Conservation (phyloP, 1,140 invertebrate species). For the Aethina tumida region DNA sequence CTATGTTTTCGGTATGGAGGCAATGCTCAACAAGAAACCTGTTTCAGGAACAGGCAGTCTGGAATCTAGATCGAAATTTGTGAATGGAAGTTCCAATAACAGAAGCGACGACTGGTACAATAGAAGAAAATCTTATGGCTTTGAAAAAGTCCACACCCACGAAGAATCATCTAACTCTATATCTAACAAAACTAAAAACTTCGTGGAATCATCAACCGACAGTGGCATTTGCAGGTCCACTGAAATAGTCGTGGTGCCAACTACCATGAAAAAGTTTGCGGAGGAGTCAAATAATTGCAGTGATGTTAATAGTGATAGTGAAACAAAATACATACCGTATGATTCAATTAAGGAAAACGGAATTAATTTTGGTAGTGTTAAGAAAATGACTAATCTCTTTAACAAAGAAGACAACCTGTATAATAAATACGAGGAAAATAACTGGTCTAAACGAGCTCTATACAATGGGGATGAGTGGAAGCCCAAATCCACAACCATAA, state of each 20-base stretch:
- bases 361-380: conserved; percentile 19
- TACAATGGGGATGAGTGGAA: conserved; percentile 9
- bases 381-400: conserved; percentile 22
- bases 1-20: conserved; percentile 38
- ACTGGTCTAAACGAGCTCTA: neutral
- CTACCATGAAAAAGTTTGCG: conserved; percentile 16
- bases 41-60: conserved; percentile 44
- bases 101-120: conserved; percentile 53
- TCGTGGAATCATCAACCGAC: conserved; percentile 58
- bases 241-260: conserved; percentile 40
- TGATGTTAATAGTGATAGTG: conserved; percentile 16
- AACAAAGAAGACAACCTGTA: conserved; percentile 18
- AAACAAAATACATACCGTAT: conserved; percentile 10
- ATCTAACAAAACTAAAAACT: conserved; percentile 36
- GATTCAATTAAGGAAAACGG: conserved; percentile 9
- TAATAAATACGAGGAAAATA: too few relatives aligned
- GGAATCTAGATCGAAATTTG: conserved; percentile 40
- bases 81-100: conserved; percentile 35
- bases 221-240: conserved; percentile 60
- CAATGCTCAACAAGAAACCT: conserved; percentile 29
- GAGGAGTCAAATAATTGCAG: conserved; percentile 10
- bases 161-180: conserved; percentile 35
- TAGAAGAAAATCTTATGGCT: conserved; percentile 61
- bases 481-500: conserved; percentile 27
- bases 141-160: conserved; percentile 51